A percentile compares a stretch with the other conserved stretches of the same genome.
phyloP scores from a whole-genome alignment of 1,140 invertebrate genomes.

The Anoplophora glabripennis region DNA sequence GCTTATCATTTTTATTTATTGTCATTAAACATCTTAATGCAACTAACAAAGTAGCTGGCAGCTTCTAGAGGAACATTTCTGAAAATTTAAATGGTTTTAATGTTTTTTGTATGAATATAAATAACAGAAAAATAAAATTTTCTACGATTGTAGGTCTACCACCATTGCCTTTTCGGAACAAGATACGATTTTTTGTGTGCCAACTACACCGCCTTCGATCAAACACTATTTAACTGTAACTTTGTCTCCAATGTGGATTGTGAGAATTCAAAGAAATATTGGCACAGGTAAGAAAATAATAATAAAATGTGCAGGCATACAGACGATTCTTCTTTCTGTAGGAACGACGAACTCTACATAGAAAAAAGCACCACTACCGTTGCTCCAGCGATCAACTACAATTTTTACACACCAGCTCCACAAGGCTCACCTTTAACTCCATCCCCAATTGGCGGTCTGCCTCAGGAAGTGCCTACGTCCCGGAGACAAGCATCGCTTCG shows the following conservation, averaged over 20 bases:
- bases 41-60: too few species aligned
- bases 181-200: constrained; percentile 91
- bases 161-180: constrained; percentile 84
- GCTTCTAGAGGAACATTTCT: too few species aligned
- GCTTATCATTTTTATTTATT: too few species aligned
- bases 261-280: constrained; percentile 80
- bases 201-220: constrained; percentile 92
- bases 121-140: neutral
- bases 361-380: constrained; percentile 63
- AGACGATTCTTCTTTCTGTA: constrained; percentile 39
- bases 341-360: constrained; percentile 84
- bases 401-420: constrained; percentile 40
- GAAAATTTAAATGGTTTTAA: too few species aligned
- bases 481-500: constrained; percentile 15
- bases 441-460: constrained; percentile 10
- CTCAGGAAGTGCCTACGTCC: constrained; percentile 17
- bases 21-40: too few species aligned
- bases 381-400: constrained; percentile 34
- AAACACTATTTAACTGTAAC: constrained; percentile 91
- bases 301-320: neutral
- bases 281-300: constrained; percentile 61
- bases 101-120: too few species aligned
- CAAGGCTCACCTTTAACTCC: constrained; percentile 40
- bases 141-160: constrained; percentile 70
- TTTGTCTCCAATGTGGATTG: constrained; percentile 92